These are phyloP conservation scores for Brenthis hecate DNA, from an alignment of 2,888 invertebrate species.

Conservation along the genomic window DNA sequence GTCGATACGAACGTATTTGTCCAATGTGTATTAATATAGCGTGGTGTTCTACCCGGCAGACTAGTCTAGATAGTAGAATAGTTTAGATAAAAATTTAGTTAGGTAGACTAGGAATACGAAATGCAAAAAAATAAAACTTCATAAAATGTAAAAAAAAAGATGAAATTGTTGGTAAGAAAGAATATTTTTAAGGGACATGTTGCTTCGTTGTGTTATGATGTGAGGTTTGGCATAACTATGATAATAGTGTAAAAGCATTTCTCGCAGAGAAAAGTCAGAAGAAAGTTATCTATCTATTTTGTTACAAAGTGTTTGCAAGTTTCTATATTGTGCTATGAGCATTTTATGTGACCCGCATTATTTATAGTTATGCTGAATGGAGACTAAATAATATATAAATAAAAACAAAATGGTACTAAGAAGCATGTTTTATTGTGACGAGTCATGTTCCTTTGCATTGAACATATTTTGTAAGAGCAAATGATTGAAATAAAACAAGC, in stretches of 20 bases:
- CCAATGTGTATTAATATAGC: conserved; percentile 81
- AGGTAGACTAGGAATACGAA: conserved; percentile 83
- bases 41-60: conserved; percentile 81
- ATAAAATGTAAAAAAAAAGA: conserved; percentile 83
- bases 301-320: conserved; percentile 83
- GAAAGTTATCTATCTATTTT: conserved; percentile 82
- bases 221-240: conserved; percentile 82
- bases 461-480: conserved; percentile 83
- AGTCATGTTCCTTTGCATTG: conserved; percentile 83
- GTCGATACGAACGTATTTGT: conserved; percentile 80
- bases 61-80: conserved; percentile 83
- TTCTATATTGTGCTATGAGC: conserved; percentile 83
- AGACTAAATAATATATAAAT: conserved; percentile 81
- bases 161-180: conserved; percentile 85
- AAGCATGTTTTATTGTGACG: conserved; percentile 82
- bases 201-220: conserved; percentile 81
- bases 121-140: conserved; percentile 82
- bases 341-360: conserved; percentile 82
- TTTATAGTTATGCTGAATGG: conserved; percentile 82
- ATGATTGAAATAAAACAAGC: conserved; percentile 83
- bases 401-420: conserved; percentile 82
- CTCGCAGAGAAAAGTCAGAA: conserved; percentile 77
- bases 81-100: conserved; percentile 82
- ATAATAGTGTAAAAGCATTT: conserved; percentile 75
- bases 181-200: conserved; percentile 84